Evolutionary conservation across 2,888 invertebrate species (phyloP).

Genomic region (Lycaena phlaeas): DNA sequence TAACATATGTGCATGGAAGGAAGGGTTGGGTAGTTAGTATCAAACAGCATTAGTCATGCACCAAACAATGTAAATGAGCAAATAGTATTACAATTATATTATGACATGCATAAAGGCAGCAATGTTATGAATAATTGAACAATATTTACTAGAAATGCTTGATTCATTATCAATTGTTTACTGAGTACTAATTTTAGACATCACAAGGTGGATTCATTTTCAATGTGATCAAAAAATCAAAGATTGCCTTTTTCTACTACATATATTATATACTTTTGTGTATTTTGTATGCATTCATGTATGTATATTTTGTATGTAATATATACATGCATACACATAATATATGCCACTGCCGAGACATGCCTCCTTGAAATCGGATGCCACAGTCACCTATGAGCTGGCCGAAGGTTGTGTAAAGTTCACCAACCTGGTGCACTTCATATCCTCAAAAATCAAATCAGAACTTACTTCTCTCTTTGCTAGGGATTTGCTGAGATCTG

Average conservation of each 20-base stretch:
- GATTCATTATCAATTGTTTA: neutral
- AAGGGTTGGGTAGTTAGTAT: conserved; percentile 29
- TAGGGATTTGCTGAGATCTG: conserved; percentile 80
- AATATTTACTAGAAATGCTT: no score
- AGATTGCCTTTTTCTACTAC: no score
- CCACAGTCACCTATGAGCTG: no score
- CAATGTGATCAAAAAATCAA: no score
- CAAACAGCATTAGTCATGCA: conserved; percentile 19
- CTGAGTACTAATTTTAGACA: neutral
- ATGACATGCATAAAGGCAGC: conserved; percentile 2
- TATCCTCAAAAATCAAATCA: neutral
- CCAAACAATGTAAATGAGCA: neutral
- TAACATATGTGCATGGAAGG: conserved; percentile 39
- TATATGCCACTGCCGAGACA: no score
- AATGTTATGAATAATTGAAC: neutral
- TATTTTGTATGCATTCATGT: no score
- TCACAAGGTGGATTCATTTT: neutral
- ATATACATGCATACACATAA: no score
- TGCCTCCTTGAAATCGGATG: no score
- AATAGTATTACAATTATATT: neutral
- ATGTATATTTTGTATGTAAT: no score
- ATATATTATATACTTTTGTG: no score
- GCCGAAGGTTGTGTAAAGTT: no score
- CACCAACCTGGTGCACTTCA: no score
- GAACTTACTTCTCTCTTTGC: conserved; percentile 81